Base-by-base conservation (phyloP, 1,140 invertebrate species). In the Drosophila obscura region DNA sequence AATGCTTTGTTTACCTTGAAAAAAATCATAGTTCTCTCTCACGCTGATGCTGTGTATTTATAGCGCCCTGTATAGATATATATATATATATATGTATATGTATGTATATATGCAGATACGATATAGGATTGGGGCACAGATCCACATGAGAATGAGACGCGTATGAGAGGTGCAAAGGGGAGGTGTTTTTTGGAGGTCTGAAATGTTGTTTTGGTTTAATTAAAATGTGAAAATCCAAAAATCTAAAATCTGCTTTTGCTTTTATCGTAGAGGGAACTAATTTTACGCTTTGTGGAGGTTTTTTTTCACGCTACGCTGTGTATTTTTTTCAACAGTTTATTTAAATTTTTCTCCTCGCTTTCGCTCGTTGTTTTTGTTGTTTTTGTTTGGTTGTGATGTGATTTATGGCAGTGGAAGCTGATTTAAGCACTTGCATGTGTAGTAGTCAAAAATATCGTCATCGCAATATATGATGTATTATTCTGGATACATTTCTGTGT, bases 1-100 rank as follows among this genome's bases (percentile, higher is more conserved):
- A 60, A 78, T 81, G 67, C 68, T 82, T 87, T 88, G 83, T 87
- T 87, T 87, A 87, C 82, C 82, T 87, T 87, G 82, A 87, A 87
- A 82, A 35, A 39, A 39, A 13, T 39, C 35, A 39, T 39, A 39
- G 65, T 75, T 75, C 59, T 67, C 35, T 5, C 26, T 28, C 59
- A 59, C 44, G 63, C 82, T 49, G 64, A 65, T 71, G 62, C 49
- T 67, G 57, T 52, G 46, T 88, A 87, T 87, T 82, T 88, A 67
- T 88, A 87, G 83, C 51, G 45, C 44, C 62, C 35, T 50, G 39
- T 57, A 65, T 66, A 75, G 67, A 69, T 53, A 43, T 24, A 26
- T 9, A 59, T 24, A 28, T 8, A 39, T 15, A 45, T 22, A 43
- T 58, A 28, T 59, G 16, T n/a, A n/a, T n/a, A 16, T 16, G 16